Conservation (phyloP, 2,797 vertebrate species). For the Sarcophilus harrisii region DNA sequence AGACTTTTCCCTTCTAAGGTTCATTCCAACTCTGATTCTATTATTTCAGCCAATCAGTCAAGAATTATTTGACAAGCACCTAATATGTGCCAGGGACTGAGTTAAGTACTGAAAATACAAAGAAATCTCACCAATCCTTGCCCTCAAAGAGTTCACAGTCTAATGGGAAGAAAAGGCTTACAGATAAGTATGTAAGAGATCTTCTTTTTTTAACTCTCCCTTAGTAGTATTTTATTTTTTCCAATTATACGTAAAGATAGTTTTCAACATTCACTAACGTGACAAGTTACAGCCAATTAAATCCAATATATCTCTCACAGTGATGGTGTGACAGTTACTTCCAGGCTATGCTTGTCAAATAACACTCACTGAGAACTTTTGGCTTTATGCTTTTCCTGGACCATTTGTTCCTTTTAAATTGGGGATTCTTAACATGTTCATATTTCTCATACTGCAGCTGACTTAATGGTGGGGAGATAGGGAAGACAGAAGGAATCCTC, state of each 20-base stretch:
- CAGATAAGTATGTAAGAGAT: background rate
- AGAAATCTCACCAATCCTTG: background rate
- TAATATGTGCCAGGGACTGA: background rate
- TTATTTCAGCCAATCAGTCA: background rate
- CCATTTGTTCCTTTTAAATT: conserved; percentile 3
- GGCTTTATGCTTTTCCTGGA: conserved; percentile 1
- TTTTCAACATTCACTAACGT: background rate
- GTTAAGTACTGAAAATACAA: background rate
- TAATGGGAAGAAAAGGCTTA: background rate
- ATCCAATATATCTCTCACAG: conserved; percentile 18
- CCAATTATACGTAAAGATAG: no score
- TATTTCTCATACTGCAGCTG: conserved; percentile 38
- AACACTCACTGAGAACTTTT: conserved; percentile 33
- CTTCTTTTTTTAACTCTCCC: background rate
- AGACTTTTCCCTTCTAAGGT: background rate
- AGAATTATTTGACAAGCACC: background rate
- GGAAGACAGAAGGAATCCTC: conserved; percentile 45
- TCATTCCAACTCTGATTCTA: background rate
- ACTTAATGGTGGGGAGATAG: conserved; percentile 42
- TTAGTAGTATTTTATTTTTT: no score
- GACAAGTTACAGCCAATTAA: conserved; percentile 2
- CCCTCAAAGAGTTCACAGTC: background rate
- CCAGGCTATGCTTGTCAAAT: conserved; percentile 33
- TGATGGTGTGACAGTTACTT: background rate
- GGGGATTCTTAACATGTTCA: conserved; percentile 41